Percentiles rank a stretch among this genome's conserved stretches.
Evolutionary conservation across 2,113 vertebrate species (phyloP).

Genomic region (Proterorhinus semilunaris): DNA sequence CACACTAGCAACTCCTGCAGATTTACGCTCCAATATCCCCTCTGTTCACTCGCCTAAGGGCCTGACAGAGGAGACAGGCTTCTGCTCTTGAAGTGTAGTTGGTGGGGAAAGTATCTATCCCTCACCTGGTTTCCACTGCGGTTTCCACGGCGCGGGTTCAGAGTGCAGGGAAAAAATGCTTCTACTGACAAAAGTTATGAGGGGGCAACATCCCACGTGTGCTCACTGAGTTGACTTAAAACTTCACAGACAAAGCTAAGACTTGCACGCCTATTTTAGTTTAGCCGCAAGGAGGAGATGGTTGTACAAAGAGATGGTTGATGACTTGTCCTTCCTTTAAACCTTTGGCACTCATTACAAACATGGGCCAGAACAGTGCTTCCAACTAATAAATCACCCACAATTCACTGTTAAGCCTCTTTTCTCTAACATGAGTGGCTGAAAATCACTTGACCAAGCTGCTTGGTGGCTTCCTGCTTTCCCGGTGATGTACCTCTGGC

Average conservation of each 20-base stretch:
- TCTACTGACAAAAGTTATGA: slow-evolving; percentile 54
- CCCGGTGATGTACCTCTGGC: slow-evolving; percentile 21
- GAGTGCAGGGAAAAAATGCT: slow-evolving; percentile 57
- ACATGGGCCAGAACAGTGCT: not conserved
- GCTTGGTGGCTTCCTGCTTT: slow-evolving; percentile 30
- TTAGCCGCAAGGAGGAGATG: slow-evolving; percentile 30
- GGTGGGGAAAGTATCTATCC: slow-evolving; percentile 8
- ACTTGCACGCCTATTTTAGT: slow-evolving; percentile 22
- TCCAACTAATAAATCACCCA: slow-evolving; percentile 40
- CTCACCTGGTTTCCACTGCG: slow-evolving; percentile 63
- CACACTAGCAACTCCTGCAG: slow-evolving; percentile 34
- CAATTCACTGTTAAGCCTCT: slow-evolving; percentile 24
- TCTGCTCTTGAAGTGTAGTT: slow-evolving; percentile 1
- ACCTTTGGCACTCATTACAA: slow-evolving; percentile 30
- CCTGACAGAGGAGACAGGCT: slow-evolving; percentile 29
- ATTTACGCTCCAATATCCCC: slow-evolving; percentile 36
- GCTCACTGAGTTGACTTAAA: slow-evolving; percentile 23
- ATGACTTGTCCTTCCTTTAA: slow-evolving; percentile 29
- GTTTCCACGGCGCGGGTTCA: slow-evolving; percentile 46
- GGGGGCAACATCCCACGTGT: slow-evolving; percentile 38
- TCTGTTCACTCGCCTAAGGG: slow-evolving; percentile 46
- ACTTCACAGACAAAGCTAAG: slow-evolving; percentile 15
- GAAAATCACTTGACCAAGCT: slow-evolving; percentile 37
- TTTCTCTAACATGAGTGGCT: slow-evolving; percentile 45
- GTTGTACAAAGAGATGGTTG: slow-evolving; percentile 30